Conservation (phyloP, 2,113 vertebrate genomes). For the Pelobates fuscus region DNA sequence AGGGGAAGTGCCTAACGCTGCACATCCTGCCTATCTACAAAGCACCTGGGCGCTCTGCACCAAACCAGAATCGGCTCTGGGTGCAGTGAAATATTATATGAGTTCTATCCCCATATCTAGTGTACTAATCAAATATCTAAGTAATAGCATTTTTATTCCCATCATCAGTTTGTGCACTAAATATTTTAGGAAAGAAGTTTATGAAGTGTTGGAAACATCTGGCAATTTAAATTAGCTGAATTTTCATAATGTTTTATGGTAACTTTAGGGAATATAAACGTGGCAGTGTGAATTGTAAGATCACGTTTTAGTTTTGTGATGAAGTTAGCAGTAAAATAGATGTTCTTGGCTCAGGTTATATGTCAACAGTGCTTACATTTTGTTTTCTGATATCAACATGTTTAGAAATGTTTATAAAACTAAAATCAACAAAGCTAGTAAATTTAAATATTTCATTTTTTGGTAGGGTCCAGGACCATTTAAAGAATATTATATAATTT, state of each 20-base stretch:
- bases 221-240: slow-evolving; percentile 40
- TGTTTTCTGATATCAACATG: too few species aligned
- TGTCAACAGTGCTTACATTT: too few species aligned
- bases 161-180: neutral
- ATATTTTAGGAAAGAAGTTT: slow-evolving; percentile 41
- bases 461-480: too few species aligned
- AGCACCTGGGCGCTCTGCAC: too few species aligned
- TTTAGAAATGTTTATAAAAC: too few species aligned
- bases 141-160: neutral
- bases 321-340: slow-evolving; percentile 25
- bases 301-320: slow-evolving; percentile 34
- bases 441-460: too few species aligned
- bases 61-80: too few species aligned
- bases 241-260: slow-evolving; percentile 36
- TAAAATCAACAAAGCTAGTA: too few species aligned
- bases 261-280: slow-evolving; percentile 29
- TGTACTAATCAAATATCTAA: neutral
- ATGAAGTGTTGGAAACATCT: slow-evolving; percentile 44
- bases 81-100: too few species aligned
- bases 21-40: too few species aligned
- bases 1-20: too few species aligned
- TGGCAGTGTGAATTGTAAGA: slow-evolving; percentile 18
- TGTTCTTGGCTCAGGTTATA: neutral
- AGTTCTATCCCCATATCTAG: neutral
- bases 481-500: too few species aligned